These are phyloP conservation scores for Chiloscyllium plagiosum DNA, from an alignment of 2,113 vertebrate species.

Conservation along the genomic window DNA sequence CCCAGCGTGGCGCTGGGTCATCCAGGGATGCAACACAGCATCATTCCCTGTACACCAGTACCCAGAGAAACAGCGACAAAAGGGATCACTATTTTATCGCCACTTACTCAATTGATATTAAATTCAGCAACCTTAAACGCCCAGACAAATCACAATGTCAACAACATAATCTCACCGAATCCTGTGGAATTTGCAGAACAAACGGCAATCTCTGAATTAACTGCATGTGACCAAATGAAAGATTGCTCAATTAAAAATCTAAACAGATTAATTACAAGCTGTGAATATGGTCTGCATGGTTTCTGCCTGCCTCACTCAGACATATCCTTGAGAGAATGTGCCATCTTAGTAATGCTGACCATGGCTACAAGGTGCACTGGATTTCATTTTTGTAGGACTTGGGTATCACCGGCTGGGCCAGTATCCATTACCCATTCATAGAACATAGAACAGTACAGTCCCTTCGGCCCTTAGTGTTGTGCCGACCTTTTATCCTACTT, in stretches of 20 bases:
- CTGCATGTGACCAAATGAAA: background rate
- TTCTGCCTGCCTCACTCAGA: background rate
- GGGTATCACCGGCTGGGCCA: no score
- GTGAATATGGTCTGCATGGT: background rate
- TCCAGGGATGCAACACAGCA: background rate
- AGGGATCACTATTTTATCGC: slow-evolving; percentile 4
- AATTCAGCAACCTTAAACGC: background rate
- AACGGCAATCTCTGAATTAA: background rate
- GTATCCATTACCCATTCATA: no score
- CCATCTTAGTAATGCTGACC: background rate
- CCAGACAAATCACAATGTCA: background rate
- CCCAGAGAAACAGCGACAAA: background rate
- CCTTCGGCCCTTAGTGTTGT: no score
- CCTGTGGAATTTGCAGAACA: background rate
- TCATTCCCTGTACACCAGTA: background rate
- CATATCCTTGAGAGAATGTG: background rate
- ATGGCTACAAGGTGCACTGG: background rate
- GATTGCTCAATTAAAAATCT: slow-evolving; percentile 17
- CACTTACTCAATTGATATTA: background rate
- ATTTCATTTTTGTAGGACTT: no score
- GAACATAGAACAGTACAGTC: no score
- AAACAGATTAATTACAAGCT: slow-evolving; percentile 19
- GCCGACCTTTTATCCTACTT: no score
- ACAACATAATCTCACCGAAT: background rate
- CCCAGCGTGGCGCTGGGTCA: background rate